phyloP scores from a whole-genome alignment of 2,113 vertebrate species.

The Varanus komodoensis region DNA sequence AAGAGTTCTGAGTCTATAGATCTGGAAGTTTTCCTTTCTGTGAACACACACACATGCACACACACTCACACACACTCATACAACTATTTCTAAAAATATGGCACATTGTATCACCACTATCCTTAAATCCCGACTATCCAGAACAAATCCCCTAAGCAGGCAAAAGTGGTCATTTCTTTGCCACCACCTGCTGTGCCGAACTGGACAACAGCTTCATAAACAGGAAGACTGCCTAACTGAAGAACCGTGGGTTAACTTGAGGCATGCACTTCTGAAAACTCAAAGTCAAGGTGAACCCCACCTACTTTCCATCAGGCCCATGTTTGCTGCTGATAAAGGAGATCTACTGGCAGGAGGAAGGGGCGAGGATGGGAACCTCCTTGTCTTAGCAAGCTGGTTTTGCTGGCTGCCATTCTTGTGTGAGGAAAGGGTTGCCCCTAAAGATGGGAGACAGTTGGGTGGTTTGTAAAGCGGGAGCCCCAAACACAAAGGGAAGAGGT shows the following conservation, averaged over 20 bases:
- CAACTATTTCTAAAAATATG: not conserved
- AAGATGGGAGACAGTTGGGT: not conserved
- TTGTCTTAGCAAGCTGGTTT: not conserved
- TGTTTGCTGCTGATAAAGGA: constrained; percentile 11
- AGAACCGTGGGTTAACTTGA: not conserved
- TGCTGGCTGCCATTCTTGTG: not conserved
- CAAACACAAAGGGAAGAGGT: not conserved
- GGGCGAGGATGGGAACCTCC: too few species aligned
- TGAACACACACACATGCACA: too few species aligned
- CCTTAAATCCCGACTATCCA: not conserved
- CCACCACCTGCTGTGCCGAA: not conserved
- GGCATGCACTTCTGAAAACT: not conserved
- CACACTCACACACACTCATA: too few species aligned
- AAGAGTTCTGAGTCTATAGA: too few species aligned
- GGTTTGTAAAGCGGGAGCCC: too few species aligned
- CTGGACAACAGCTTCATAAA: not conserved
- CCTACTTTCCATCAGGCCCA: not conserved
- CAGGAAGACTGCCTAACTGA: not conserved
- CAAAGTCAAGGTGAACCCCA: not conserved
- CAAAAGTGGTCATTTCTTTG: not conserved
- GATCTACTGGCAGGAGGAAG: not conserved
- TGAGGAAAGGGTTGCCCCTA: not conserved
- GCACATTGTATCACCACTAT: not conserved
- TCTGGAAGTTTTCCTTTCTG: too few species aligned
- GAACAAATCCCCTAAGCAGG: not conserved